A percentile compares a stretch with the other conserved stretches of the same genome.
Conservation (phyloP, 2,113 vertebrate species). For the Gambusia holbrooki region DNA sequence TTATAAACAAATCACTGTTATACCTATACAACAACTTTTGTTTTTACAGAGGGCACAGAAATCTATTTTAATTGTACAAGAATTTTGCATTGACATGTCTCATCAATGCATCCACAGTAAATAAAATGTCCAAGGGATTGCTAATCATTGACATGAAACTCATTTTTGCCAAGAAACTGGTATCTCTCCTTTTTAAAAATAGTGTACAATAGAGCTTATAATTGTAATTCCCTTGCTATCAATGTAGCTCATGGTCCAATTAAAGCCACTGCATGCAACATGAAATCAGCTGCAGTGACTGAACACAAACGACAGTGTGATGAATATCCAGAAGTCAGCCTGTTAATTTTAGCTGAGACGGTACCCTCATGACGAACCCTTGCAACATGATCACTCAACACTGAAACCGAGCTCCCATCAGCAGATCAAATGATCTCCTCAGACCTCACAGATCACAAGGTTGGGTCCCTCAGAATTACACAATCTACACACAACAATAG, state of each 20-base stretch:
- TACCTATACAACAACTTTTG: too few species aligned
- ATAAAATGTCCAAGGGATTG: not conserved
- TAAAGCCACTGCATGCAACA: constrained; percentile 21
- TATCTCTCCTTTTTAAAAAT: not conserved
- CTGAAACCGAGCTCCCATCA: constrained; percentile 61
- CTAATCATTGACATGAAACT: not conserved
- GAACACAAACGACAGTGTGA: constrained; percentile 49
- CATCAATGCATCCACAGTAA: not conserved
- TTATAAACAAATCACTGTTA: too few species aligned
- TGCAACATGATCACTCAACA: constrained; percentile 62
- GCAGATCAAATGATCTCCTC: constrained; percentile 51
- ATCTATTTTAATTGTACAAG: too few species aligned
- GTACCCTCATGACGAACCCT: constrained; percentile 42
- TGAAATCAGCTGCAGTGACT: constrained; percentile 30
- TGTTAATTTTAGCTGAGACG: constrained; percentile 66
- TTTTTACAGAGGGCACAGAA: too few species aligned
- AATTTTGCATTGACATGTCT: not conserved
- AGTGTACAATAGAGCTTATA: constrained; percentile 9
- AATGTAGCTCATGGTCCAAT: constrained; percentile 12
- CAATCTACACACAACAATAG: not conserved
- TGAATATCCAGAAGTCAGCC: constrained; percentile 54
- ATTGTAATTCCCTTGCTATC: constrained; percentile 34
- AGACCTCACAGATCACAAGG: constrained; percentile 37
- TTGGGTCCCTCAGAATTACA: constrained; percentile 9
- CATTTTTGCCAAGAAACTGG: not conserved